Base-by-base conservation (phyloP, 2,888 invertebrate species). In the Scaptomyza caliginosa region DNA sequence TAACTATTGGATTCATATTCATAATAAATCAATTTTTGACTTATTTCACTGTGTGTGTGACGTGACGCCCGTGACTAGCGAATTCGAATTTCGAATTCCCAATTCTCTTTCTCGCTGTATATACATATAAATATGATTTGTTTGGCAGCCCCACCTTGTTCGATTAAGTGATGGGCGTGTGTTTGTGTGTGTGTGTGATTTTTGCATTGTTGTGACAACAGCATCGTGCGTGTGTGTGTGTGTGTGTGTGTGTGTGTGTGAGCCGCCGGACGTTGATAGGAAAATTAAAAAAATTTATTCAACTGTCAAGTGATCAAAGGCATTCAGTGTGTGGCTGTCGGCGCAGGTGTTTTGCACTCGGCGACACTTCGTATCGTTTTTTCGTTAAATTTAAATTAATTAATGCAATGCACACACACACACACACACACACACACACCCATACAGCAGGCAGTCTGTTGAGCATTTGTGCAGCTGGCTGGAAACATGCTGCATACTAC, bases 301-400 rank as follows among this genome's bases (percentile, higher is more conserved):
- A 87, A 76, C 83, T 88, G 88, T 82, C 80, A 74, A 68, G 62
- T 83, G 83, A 83, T 88, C 83, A 83, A 83, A 88, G 83, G 76
- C 71, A 76, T 45, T 59, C 69, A 76, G 46, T 59, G 51, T 63
- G 50, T 80, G 62, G 69, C 86, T 86, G 83, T 86, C 83, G 74
- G 63, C 88, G 88, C 83, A 83, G 83, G 88, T 83, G 83, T 83
- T 83, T 83, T 77, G 86, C 86, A 86, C 83, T 85, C 83, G 83
- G 86, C 79, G 79, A 87, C 88, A 76, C 86, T 87, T 81, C 72
- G 71, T 71, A 71, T 34, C 32, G 32, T 34, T 6, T 13, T 16
- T 34, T 34, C 5, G 4, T 81, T 84, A 84, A 81, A 81, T 76
- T 85, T 72, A 82, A 85, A 83, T 87, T 83, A 83, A 87, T 83